Evolutionary conservation across 2,888 invertebrate genomes (phyloP).

Genomic region (Chesias legatella): DNA sequence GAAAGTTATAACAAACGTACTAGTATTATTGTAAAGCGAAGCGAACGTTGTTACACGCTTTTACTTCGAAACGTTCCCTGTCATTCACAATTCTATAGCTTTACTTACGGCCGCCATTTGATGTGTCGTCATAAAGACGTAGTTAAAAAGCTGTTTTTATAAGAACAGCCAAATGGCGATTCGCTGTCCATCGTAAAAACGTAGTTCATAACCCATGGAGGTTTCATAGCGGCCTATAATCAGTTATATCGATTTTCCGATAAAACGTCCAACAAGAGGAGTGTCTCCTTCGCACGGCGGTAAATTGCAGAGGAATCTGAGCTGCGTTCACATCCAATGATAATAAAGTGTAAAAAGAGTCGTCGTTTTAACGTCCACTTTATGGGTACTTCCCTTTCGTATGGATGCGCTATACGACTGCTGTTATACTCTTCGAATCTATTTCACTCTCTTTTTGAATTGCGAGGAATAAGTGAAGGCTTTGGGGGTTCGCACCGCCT

Average conservation of each 20-base stretch:
- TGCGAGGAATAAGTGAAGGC: conserved; percentile 8
- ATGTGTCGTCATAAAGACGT: conserved; percentile 27
- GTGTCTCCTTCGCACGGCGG: conserved; percentile 57
- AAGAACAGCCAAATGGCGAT: conserved; percentile 45
- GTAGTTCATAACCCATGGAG: conserved; percentile 65
- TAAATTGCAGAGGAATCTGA: conserved; percentile 76
- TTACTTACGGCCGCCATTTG: conserved; percentile 1
- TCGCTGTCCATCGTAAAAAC: conserved; percentile 58
- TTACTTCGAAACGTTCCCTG: no score
- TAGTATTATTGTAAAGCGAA: no score
- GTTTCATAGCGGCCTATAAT: conserved; percentile 62
- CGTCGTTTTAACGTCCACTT: conserved; percentile 77
- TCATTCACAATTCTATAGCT: no score
- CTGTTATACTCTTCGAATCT: conserved; percentile 61
- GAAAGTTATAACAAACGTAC: conserved; percentile 2
- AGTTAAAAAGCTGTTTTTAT: conserved; percentile 27
- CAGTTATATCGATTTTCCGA: conserved; percentile 72
- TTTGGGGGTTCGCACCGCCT: not conserved
- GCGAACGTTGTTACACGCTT: no score
- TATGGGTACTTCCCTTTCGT: conserved; percentile 73
- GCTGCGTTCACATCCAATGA: conserved; percentile 78
- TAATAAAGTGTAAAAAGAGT: conserved; percentile 80
- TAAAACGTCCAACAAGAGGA: conserved; percentile 66
- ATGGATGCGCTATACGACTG: conserved; percentile 65
- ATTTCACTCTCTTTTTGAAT: conserved; percentile 29